Conservation (phyloP, 1,140 invertebrate species). For the Drosophila tani region DNA sequence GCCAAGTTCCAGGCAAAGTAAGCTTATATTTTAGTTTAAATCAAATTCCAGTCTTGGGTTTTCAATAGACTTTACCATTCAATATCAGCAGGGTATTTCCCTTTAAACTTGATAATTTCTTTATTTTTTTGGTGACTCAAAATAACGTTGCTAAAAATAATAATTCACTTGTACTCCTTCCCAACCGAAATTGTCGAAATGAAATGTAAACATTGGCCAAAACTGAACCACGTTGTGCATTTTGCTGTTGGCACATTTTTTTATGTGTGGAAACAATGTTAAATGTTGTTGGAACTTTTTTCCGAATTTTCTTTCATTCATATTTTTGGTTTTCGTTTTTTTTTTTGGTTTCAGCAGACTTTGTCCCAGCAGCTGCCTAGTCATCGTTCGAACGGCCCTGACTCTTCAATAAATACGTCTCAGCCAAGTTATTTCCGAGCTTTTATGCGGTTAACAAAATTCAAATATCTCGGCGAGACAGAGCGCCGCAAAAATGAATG, state of each 20-base stretch:
- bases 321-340: constrained; percentile 21
- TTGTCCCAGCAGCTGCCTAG: constrained; percentile 35
- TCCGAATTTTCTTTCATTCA: constrained; percentile 19
- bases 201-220: constrained; percentile 35
- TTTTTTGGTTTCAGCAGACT: constrained; percentile 9
- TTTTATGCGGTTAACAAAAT: constrained; percentile 48
- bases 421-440: constrained; percentile 52
- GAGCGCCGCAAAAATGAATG: constrained; percentile 17
- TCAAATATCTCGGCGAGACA: constrained; percentile 46
- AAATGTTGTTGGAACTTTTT: constrained; percentile 4
- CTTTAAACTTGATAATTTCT: background rate
- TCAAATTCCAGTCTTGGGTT: too few species aligned
- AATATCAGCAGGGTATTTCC: background rate
- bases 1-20: too few species aligned
- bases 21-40: too few species aligned
- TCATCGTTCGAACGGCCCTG: constrained; percentile 28
- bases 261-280: constrained; percentile 11
- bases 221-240: constrained; percentile 39
- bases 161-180: constrained; percentile 4
- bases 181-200: constrained; percentile 30
- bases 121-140: background rate
- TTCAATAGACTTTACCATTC: background rate
- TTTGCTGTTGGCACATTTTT: constrained; percentile 42
- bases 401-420: constrained; percentile 47
- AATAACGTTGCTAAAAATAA: background rate